Percentiles rank a stretch among this genome's conserved stretches.
These are phyloP conservation scores for Dolichopus griseipennis DNA, from an alignment of 2,888 invertebrate species.

Conservation along the genomic window DNA sequence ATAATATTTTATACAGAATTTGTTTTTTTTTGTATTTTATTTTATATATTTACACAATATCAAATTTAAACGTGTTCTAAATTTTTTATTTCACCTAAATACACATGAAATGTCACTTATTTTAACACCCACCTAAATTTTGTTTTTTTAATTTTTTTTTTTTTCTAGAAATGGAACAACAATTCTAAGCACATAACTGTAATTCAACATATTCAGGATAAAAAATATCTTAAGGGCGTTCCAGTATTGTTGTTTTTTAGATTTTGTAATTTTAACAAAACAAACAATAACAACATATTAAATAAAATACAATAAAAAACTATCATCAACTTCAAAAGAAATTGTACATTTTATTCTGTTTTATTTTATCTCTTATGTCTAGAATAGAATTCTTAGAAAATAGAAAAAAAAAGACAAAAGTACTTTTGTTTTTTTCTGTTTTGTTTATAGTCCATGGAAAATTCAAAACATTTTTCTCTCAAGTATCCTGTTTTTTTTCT, in stretches of 20 bases:
- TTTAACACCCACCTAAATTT: not conserved
- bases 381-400: no score
- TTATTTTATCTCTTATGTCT: no score
- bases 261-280: not conserved
- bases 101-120: not conserved
- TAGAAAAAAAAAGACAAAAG: no score
- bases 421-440: no score
- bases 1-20: no score
- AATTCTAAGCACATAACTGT: not conserved
- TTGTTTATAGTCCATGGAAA: not conserved
- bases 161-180: not conserved
- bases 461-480: not conserved
- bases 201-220: not conserved
- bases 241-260: not conserved
- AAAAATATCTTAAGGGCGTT: not conserved
- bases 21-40: no score
- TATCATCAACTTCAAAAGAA: constrained; percentile 1
- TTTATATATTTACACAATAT: no score
- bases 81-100: constrained; percentile 1
- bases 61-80: not conserved
- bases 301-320: not conserved
- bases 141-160: not conserved
- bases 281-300: not conserved
- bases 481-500: not conserved
- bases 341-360: not conserved